phyloP scores from a whole-genome alignment of 2,797 vertebrate species.

The Acanthiza pusilla region DNA sequence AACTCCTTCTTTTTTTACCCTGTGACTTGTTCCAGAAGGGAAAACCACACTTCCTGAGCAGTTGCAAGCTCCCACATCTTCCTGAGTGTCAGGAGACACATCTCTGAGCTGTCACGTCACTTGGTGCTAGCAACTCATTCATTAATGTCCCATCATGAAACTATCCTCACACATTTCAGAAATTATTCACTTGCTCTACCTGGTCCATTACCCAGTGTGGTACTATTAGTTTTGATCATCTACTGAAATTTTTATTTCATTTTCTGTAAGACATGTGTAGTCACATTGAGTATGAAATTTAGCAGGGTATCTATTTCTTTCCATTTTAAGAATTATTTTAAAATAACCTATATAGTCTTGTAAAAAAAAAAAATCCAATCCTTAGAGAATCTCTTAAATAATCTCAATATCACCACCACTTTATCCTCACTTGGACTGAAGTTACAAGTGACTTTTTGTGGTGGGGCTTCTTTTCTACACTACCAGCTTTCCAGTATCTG shows the following conservation, averaged over 20 bases:
- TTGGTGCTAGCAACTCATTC: not conserved
- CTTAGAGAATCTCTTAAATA: not conserved
- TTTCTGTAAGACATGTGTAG: not conserved
- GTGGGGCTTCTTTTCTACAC: not conserved
- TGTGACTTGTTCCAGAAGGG: not conserved
- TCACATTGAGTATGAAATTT: not conserved
- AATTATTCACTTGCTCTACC: not conserved
- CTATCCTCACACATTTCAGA: not conserved
- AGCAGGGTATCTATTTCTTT: not conserved
- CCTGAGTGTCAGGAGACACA: not conserved
- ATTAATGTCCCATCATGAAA: not conserved
- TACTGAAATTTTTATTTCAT: not conserved
- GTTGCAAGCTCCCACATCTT: not conserved
- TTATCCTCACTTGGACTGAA: not conserved
- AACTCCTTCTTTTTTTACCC: not conserved
- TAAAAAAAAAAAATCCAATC: not conserved
- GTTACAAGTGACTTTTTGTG: not conserved
- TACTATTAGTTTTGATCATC: not conserved
- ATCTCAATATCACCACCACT: not conserved
- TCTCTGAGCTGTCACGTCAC: not conserved
- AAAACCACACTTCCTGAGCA: not conserved
- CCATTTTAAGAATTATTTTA: not conserved
- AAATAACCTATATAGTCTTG: not conserved
- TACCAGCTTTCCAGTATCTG: not conserved
- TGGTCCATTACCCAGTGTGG: not conserved